These are phyloP conservation scores for Cephus pygmeus DNA, from an alignment of 2,888 invertebrate species.

Conservation along the genomic window DNA sequence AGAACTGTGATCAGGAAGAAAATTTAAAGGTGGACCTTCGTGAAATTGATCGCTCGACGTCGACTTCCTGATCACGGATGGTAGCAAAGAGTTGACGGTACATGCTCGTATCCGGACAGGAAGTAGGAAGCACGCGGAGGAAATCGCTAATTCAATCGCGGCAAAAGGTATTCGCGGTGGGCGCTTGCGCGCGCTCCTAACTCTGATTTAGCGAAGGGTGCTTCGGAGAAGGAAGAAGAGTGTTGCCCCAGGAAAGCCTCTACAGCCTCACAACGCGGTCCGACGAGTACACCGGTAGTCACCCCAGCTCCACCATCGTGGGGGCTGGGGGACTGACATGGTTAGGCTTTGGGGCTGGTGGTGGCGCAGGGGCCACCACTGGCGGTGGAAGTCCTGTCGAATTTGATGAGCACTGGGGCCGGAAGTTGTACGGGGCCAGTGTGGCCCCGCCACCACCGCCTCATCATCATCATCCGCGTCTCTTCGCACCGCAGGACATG, in stretches of 20 bases:
- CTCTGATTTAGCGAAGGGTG: conserved; percentile 18
- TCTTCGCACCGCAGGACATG: conserved; percentile 64
- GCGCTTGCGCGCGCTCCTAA: conserved; percentile 7
- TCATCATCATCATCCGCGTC: conserved; percentile 62
- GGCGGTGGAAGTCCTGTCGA: conserved; percentile 63
- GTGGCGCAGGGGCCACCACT: conserved; percentile 57
- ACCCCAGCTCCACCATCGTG: conserved; percentile 66
- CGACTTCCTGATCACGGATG: background rate
- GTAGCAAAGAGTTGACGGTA: conserved; percentile 17
- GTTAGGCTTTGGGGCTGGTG: conserved; percentile 62
- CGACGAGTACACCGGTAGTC: conserved; percentile 66
- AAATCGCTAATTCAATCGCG: conserved; percentile 8
- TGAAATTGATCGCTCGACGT: background rate
- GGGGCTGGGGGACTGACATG: conserved; percentile 66
- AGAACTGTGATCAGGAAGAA: conserved; percentile 14
- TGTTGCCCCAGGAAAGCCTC: conserved; percentile 44
- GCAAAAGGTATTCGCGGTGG: conserved; percentile 2
- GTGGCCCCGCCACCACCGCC: conserved; percentile 63
- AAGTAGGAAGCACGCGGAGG: background rate
- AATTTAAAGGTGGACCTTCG: background rate
- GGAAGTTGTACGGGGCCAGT: conserved; percentile 62
- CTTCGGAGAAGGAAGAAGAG: conserved; percentile 42
- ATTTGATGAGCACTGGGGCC: conserved; percentile 63
- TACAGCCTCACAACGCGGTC: conserved; percentile 65
- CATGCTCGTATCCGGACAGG: conserved; percentile 21